Conservation (phyloP, 30 jellyfish, hydroid and myxozoan genomes). For the Pelagia noctiluca region DNA sequence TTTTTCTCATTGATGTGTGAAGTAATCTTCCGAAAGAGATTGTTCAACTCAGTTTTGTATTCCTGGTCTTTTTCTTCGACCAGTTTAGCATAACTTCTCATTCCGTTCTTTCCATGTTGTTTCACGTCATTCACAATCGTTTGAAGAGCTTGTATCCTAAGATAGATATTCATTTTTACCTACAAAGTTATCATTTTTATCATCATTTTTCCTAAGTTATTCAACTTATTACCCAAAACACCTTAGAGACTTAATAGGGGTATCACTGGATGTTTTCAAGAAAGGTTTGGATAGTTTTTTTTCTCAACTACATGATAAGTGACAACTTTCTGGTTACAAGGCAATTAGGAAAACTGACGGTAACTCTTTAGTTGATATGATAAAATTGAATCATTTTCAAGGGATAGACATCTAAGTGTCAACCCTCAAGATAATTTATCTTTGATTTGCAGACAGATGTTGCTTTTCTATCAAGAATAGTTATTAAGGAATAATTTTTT, state of each 20-base stretch:
- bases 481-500: no score
- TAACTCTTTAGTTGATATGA: no score
- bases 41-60: slow-evolving; percentile 65
- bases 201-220: background rate
- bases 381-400: no score
- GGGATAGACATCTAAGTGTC: no score
- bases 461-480: no score
- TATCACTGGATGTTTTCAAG: background rate
- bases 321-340: background rate
- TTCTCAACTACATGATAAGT: background rate
- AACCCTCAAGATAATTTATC: no score
- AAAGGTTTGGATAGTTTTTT: background rate
- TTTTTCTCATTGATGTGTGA: slow-evolving; percentile 50
- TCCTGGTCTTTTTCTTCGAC: slow-evolving; percentile 70
- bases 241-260: background rate
- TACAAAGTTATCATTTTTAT: background rate
- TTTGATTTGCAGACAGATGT: no score
- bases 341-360: no score
- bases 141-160: slow-evolving; percentile 27
- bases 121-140: slow-evolving; percentile 49
- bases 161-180: no score
- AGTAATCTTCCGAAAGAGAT: slow-evolving; percentile 34
- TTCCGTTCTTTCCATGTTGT: slow-evolving; percentile 8
- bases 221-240: background rate
- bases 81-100: slow-evolving; percentile 22